Conservation (phyloP, 1,140 invertebrate species). For the Dreissena rostriformis region DNA sequence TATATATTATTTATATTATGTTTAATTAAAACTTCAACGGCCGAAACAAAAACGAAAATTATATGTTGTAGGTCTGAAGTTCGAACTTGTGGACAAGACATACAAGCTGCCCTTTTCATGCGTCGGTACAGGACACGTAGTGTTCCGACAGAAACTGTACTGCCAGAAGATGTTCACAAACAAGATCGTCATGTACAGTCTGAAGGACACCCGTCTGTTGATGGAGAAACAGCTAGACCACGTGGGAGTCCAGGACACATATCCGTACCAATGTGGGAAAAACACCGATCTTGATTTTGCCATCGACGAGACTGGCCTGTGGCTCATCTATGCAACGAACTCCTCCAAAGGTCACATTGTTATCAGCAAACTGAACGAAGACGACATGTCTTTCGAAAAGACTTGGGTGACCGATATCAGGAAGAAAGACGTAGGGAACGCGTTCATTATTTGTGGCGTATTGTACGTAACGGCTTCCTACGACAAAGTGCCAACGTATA, state of each 20-base stretch:
- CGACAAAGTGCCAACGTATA: slow-evolving; percentile 68
- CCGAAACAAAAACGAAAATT: too few species aligned
- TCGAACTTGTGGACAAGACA: slow-evolving; percentile 54
- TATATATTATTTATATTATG: too few species aligned
- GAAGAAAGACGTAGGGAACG: slow-evolving; percentile 70
- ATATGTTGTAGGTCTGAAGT: slow-evolving; percentile 42
- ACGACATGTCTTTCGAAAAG: slow-evolving; percentile 64
- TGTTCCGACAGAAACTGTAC: slow-evolving; percentile 69
- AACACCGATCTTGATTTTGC: slow-evolving; percentile 76
- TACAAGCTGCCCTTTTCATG: slow-evolving; percentile 71
- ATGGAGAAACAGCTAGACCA: slow-evolving; percentile 62
- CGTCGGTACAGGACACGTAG: slow-evolving; percentile 74
- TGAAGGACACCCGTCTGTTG: slow-evolving; percentile 61
- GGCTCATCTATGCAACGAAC: slow-evolving; percentile 73
- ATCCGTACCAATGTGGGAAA: slow-evolving; percentile 69
- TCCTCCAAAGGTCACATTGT: slow-evolving; percentile 72
- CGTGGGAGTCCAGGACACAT: slow-evolving; percentile 68
- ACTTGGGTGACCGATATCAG: slow-evolving; percentile 74
- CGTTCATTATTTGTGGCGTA: slow-evolving; percentile 76
- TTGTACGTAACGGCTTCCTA: slow-evolving; percentile 74
- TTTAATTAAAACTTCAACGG: too few species aligned
- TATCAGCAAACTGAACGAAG: slow-evolving; percentile 70
- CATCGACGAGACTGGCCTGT: slow-evolving; percentile 75
- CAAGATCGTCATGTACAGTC: slow-evolving; percentile 71
- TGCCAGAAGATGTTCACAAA: slow-evolving; percentile 72